Conservation (phyloP, 2,888 invertebrate genomes). For the Nomada goodeniana region DNA sequence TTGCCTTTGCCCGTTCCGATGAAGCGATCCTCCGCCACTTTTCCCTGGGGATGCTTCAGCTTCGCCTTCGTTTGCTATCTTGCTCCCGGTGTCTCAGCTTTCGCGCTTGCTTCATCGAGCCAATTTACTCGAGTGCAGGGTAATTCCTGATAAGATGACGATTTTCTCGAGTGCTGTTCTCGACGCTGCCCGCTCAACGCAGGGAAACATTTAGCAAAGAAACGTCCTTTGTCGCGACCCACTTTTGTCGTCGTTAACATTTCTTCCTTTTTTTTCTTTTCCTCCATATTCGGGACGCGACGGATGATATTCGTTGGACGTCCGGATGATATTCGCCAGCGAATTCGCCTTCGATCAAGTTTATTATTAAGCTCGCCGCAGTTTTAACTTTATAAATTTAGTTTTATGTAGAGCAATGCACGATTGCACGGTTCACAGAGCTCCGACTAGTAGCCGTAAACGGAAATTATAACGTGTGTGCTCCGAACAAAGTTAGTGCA, state of each 20-base stretch:
- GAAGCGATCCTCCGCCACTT: slow-evolving; percentile 49
- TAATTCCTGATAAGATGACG: slow-evolving; percentile 73
- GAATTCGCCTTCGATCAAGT: no score
- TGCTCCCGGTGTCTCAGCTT: slow-evolving; percentile 19
- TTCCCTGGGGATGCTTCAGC: slow-evolving; percentile 13
- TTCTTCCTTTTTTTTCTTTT: neutral
- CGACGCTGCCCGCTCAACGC: slow-evolving; percentile 7
- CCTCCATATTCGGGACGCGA: neutral
- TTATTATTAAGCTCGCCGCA: no score
- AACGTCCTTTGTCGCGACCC: slow-evolving; percentile 11
- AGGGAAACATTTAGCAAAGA: slow-evolving; percentile 43
- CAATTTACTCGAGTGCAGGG: slow-evolving; percentile 69
- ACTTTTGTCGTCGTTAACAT: slow-evolving; percentile 24
- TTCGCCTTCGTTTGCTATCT: slow-evolving; percentile 36
- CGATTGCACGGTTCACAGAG: no score
- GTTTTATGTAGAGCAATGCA: no score
- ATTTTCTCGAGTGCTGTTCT: slow-evolving; percentile 59
- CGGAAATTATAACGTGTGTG: no score
- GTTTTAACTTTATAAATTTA: no score
- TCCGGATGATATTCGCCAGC: no score
- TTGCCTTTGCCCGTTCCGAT: slow-evolving; percentile 59
- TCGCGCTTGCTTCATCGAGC: slow-evolving; percentile 61
- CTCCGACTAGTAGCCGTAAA: no score
- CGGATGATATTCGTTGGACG: no score
- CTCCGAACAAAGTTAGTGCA: no score